These are phyloP conservation scores for Tadarida brasiliensis DNA, from an alignment of 2,797 vertebrate genomes.

Conservation along the genomic window DNA sequence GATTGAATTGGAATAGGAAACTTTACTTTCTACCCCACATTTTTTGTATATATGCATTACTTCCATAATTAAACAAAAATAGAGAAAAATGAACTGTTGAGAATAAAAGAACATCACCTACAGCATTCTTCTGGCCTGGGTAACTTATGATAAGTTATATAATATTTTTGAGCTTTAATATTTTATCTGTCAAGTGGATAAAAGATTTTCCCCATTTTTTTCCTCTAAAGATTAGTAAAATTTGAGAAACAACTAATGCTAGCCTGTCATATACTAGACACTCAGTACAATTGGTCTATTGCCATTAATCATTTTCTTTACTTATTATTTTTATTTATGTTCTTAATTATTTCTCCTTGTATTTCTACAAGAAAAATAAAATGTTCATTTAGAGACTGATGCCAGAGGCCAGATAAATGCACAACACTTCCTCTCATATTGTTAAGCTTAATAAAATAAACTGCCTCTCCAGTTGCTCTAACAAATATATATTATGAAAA, in stretches of 20 bases:
- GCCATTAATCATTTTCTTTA: slow-evolving; percentile 16
- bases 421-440: neutral
- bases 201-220: neutral
- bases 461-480: neutral
- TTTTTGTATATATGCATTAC: neutral
- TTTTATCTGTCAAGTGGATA: neutral
- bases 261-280: neutral
- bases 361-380: neutral
- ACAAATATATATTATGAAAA: neutral
- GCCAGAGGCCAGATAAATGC: neutral
- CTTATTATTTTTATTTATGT: neutral
- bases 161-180: slow-evolving; percentile 29
- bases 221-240: neutral
- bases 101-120: slow-evolving; percentile 8
- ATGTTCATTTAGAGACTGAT: neutral
- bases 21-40: neutral
- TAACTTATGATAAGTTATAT: neutral
- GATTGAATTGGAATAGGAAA: neutral
- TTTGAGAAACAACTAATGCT: neutral
- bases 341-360: slow-evolving; percentile 20
- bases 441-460: neutral
- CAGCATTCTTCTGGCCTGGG: neutral
- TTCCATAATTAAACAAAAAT: slow-evolving; percentile 41
- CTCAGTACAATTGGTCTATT: neutral
- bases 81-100: neutral